Base-by-base conservation (phyloP, 2,113 vertebrate genomes). In the Pelusios castaneus region DNA sequence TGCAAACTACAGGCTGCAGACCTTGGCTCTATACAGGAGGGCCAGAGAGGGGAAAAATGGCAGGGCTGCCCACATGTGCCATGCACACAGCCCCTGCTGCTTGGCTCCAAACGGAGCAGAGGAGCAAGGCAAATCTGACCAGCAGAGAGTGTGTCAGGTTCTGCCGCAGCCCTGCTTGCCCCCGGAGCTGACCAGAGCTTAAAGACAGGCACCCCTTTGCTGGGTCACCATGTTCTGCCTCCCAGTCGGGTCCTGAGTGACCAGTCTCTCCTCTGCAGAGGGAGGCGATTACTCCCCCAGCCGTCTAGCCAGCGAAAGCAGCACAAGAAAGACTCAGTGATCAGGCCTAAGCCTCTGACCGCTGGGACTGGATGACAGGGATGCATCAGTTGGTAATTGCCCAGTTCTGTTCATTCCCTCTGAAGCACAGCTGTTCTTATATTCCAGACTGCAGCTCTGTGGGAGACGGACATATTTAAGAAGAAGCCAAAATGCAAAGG, bases 281-380 rank as follows among this genome's bases (percentile, higher is more conserved):
- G 67, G 4, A 31, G 67, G 45, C 77, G 54, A 80, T n/a, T 0
- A 0, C 10, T 2, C 14, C 14, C 38, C 60, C 76, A 31, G 25
- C 17, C 56, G 77, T 21, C 13, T 27, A 82, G 49, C 27, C 67
- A 63, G 4, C 7, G 1, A 22, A 10, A 73, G 67, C 10, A 73
- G 67, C n/a, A 41, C n/a, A 73, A 41, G 38, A n/a, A 73, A 73
- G 38, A 73, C 22, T 41, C 21, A 13, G 21, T 2, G 5, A 73
- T 73, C 38, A 73, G 38, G 25, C 29, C 60, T 34, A 63, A 63
- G 31, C 60, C 31, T 63, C 31, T 19, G 6, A 19, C 31, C 19
- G 60, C 63, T 67, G 31, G 31, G 60, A 8, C 14, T 16, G 60
- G 31, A 14, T 3, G 60, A 17, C 31, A 16, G 55, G 29, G 34